These are phyloP conservation scores for Ophion costatus DNA, from an alignment of 2,888 invertebrate species.

Conservation along the genomic window DNA sequence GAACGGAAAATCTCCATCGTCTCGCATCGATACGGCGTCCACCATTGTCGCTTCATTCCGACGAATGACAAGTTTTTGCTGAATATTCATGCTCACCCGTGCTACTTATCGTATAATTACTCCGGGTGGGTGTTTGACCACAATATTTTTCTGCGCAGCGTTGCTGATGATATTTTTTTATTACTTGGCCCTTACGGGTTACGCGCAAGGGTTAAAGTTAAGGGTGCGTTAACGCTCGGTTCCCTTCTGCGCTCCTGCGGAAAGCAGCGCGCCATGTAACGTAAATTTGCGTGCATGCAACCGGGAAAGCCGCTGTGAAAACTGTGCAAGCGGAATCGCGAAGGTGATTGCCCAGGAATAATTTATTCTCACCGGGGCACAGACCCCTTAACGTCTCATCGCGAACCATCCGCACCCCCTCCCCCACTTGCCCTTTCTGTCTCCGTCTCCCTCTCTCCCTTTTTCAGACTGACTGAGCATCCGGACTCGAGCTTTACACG, in stretches of 20 bases:
- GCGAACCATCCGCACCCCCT: conserved; percentile 23
- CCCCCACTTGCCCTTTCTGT: conserved; percentile 1
- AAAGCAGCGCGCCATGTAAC: conserved; percentile 49
- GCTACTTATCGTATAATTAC: background rate
- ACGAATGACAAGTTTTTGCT: background rate
- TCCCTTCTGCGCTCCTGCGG: conserved; percentile 44
- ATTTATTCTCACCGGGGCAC: conserved; percentile 49
- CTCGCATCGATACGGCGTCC: background rate
- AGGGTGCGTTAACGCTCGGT: conserved; percentile 55
- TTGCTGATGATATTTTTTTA: background rate
- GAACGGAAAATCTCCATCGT: background rate
- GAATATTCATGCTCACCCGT: background rate
- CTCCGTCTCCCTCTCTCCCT: background rate
- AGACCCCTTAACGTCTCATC: conserved; percentile 50
- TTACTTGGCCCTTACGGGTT: conserved; percentile 14
- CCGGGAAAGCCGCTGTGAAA: conserved; percentile 32
- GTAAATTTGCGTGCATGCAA: conserved; percentile 36
- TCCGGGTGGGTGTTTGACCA: background rate
- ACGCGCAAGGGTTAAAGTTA: conserved; percentile 38
- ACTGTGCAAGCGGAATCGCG: conserved; percentile 46
- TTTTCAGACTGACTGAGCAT: conserved; percentile 23
- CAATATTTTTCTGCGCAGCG: background rate
- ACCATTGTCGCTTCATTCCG: background rate
- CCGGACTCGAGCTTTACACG: background rate
- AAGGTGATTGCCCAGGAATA: conserved; percentile 51